phyloP scores from a whole-genome alignment of 2,888 invertebrate species.

The Digitonthophagus gazella region DNA sequence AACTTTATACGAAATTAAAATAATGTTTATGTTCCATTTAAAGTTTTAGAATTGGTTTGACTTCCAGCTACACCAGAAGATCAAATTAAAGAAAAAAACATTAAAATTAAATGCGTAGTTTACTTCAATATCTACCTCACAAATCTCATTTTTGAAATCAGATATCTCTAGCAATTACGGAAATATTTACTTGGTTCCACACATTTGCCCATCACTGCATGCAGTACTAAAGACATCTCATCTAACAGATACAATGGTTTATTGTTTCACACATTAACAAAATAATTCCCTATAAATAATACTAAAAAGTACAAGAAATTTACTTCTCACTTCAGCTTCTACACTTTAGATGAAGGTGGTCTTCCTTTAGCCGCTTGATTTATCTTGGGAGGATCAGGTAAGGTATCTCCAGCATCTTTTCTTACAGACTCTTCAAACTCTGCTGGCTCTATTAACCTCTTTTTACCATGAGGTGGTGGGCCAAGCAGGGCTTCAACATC shows the following conservation, averaged over 20 bases:
- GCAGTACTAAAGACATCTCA: neutral
- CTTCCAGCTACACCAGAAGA: too few species aligned
- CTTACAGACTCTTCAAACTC: slow-evolving; percentile 52
- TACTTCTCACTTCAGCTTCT: slow-evolving; percentile 4
- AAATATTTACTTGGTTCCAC: too few species aligned
- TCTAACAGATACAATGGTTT: neutral
- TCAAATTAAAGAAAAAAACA: too few species aligned
- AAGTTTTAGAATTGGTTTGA: too few species aligned
- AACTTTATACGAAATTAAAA: too few species aligned
- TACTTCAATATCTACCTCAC: too few species aligned
- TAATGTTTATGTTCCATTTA: too few species aligned
- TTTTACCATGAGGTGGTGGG: slow-evolving; percentile 76
- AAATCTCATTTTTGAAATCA: too few species aligned
- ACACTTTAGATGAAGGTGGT: slow-evolving; percentile 4
- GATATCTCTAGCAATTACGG: too few species aligned
- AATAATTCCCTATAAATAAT: slow-evolving; percentile 23
- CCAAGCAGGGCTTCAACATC: slow-evolving; percentile 88
- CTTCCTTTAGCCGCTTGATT: slow-evolving; percentile 16
- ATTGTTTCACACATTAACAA: slow-evolving; percentile 22
- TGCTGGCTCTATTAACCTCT: slow-evolving; percentile 71
- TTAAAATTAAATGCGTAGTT: too few species aligned
- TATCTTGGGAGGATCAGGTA: slow-evolving; percentile 18
- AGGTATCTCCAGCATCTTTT: slow-evolving; percentile 41
- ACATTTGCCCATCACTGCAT: too few species aligned
- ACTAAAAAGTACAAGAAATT: slow-evolving; percentile 16